Conservation (phyloP, 2,888 invertebrate genomes). For the Drosophila infuscata region DNA sequence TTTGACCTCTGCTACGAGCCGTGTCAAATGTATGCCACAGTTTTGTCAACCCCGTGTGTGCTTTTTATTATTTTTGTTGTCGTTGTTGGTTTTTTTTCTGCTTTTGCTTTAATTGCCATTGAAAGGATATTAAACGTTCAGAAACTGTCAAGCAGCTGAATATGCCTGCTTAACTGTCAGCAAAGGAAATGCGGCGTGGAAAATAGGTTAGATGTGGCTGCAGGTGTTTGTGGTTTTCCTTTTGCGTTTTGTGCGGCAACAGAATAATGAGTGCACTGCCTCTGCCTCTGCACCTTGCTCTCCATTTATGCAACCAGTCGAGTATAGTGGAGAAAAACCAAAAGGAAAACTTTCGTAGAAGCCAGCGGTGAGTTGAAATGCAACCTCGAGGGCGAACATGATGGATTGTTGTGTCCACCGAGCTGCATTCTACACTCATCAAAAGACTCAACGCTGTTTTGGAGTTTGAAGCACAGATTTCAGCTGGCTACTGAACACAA, state of each 20-base stretch:
- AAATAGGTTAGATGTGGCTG: conserved; percentile 65
- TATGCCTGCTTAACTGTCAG: conserved; percentile 19
- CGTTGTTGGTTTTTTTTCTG: not conserved
- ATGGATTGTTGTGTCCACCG: conserved; percentile 44
- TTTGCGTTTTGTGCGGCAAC: conserved; percentile 8
- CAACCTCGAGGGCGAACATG: conserved; percentile 36
- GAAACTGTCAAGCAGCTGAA: conserved; percentile 24
- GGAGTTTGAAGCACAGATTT: conserved; percentile 46
- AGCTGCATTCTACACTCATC: conserved; percentile 12
- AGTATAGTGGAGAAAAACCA: not conserved
- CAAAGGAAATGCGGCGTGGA: conserved; percentile 54
- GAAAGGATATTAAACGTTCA: conserved; percentile 48
- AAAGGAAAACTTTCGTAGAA: conserved; percentile 34
- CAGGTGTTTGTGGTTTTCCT: conserved; percentile 53
- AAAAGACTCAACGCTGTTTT: conserved; percentile 39
- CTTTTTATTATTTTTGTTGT: not conserved
- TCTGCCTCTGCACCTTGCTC: not conserved
- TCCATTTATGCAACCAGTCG: conserved; percentile 7
- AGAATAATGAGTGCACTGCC: conserved; percentile 30
- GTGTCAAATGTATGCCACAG: conserved; percentile 42
- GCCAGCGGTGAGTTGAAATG: conserved; percentile 5
- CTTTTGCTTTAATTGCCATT: conserved; percentile 62
- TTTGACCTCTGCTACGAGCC: conserved; percentile 43
- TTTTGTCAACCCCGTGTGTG: conserved; percentile 19
- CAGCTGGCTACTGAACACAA: conserved; percentile 9